Percentiles rank a stretch among this genome's conserved stretches.
These are phyloP conservation scores for Tetanocera ferruginea DNA, from an alignment of 2,888 invertebrate species.

Conservation along the genomic window DNA sequence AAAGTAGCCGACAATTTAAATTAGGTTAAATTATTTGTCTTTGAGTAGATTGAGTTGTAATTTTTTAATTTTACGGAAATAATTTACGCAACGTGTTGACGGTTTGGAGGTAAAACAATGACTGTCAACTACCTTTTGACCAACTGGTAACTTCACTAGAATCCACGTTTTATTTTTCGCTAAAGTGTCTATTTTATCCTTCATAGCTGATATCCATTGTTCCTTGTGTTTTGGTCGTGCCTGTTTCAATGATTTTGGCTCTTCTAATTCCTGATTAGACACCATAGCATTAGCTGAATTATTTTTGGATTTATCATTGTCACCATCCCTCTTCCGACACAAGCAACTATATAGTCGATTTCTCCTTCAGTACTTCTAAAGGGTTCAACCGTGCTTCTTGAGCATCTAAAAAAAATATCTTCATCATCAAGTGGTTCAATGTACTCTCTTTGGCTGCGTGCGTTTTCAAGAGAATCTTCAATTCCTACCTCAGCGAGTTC, in stretches of 20 bases:
- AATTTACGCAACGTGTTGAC: too few relatives aligned
- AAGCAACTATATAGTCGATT: background rate
- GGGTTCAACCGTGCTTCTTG: background rate
- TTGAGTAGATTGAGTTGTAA: too few relatives aligned
- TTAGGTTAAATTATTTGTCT: too few relatives aligned
- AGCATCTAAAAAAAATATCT: background rate
- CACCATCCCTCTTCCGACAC: too few relatives aligned
- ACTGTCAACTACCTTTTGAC: slow-evolving; percentile 48
- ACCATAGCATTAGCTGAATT: too few relatives aligned
- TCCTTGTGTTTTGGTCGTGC: slow-evolving; percentile 2
- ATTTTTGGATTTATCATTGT: too few relatives aligned
- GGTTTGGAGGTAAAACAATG: too few relatives aligned
- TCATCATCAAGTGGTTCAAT: too few relatives aligned
- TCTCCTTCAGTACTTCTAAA: background rate
- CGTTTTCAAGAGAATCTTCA: background rate
- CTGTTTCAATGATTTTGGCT: background rate
- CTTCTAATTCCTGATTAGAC: background rate
- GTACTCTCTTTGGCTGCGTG: background rate
- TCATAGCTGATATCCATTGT: slow-evolving; percentile 44
- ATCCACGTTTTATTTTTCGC: slow-evolving; percentile 46
- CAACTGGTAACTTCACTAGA: slow-evolving; percentile 43
- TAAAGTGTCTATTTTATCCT: slow-evolving; percentile 45
- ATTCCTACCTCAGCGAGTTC: too few relatives aligned
- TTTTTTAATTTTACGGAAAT: too few relatives aligned
- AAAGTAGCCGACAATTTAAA: too few relatives aligned